Percentiles rank a stretch among this genome's conserved stretches.
phyloP scores from a whole-genome alignment of 2,888 invertebrate species.

The Brenthis ino region DNA sequence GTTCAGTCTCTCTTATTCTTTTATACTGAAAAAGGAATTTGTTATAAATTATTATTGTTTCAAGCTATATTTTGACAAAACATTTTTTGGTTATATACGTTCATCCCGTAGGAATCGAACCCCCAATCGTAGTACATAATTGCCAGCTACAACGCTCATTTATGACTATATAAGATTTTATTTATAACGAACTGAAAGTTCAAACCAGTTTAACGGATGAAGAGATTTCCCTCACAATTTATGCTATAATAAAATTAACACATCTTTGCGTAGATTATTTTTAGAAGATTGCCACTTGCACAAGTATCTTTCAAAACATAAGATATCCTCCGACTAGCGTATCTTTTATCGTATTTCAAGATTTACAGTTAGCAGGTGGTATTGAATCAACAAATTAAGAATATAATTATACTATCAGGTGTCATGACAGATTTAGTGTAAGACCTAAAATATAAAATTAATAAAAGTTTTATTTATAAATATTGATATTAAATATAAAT shows the following conservation, averaged over 20 bases:
- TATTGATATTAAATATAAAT: too few relatives aligned
- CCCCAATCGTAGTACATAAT: too few relatives aligned
- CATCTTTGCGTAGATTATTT: conserved; percentile 19
- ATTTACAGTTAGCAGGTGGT: conserved; percentile 9
- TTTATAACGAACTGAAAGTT: background rate
- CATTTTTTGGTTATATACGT: too few relatives aligned
- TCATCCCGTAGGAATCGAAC: too few relatives aligned
- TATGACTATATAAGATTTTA: too few relatives aligned
- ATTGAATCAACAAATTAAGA: background rate
- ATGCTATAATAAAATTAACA: conserved; percentile 32
- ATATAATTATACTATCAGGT: background rate
- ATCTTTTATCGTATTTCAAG: background rate
- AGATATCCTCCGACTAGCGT: background rate
- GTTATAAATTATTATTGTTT: too few relatives aligned
- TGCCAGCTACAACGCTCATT: too few relatives aligned
- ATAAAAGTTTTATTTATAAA: too few relatives aligned
- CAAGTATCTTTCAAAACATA: conserved; percentile 15
- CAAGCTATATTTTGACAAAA: too few relatives aligned
- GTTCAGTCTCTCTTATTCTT: too few relatives aligned
- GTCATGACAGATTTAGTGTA: background rate
- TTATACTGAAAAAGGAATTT: too few relatives aligned
- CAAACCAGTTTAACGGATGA: conserved; percentile 22
- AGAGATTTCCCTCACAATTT: conserved; percentile 33
- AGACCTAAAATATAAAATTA: too few relatives aligned
- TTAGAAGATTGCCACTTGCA: conserved; percentile 18